These are phyloP conservation scores for Philaethria dido DNA, from an alignment of 2,888 invertebrate species.

Conservation along the genomic window DNA sequence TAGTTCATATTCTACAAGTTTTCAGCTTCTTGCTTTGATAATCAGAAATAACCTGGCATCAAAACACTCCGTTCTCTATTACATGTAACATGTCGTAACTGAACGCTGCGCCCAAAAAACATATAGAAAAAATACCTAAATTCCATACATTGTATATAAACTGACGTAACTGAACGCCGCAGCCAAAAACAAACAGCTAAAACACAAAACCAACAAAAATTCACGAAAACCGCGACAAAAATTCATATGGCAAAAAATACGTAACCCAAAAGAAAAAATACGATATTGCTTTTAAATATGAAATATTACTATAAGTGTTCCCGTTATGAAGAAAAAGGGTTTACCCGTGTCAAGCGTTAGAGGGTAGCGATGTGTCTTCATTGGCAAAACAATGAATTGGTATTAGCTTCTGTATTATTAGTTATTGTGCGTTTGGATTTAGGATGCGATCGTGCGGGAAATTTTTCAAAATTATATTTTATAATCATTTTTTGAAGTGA, in stretches of 20 bases:
- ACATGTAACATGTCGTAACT: too few species aligned
- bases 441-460: slow-evolving; percentile 20
- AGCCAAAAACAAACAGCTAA: not conserved
- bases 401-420: slow-evolving; percentile 50
- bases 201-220: not conserved
- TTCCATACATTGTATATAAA: not conserved
- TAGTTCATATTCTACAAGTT: too few species aligned
- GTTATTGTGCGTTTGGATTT: slow-evolving; percentile 34
- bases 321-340: slow-evolving; percentile 76
- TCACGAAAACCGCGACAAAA: slow-evolving; percentile 20
- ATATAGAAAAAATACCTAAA: too few species aligned
- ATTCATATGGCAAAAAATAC: slow-evolving; percentile 33
- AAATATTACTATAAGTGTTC: slow-evolving; percentile 67
- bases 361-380: slow-evolving; percentile 66
- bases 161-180: not conserved
- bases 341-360: slow-evolving; percentile 66
- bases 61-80: too few species aligned
- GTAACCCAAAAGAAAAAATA: slow-evolving; percentile 59
- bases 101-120: too few species aligned
- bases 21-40: too few species aligned
- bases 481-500: too few species aligned
- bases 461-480: not conserved
- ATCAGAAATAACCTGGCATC: too few species aligned
- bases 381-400: slow-evolving; percentile 73
- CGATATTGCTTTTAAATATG: slow-evolving; percentile 79